A percentile compares a stretch with the other conserved stretches of the same genome.
These are phyloP conservation scores for Cheilosia scutellata DNA, from an alignment of 2,888 invertebrate genomes.

Conservation along the genomic window DNA sequence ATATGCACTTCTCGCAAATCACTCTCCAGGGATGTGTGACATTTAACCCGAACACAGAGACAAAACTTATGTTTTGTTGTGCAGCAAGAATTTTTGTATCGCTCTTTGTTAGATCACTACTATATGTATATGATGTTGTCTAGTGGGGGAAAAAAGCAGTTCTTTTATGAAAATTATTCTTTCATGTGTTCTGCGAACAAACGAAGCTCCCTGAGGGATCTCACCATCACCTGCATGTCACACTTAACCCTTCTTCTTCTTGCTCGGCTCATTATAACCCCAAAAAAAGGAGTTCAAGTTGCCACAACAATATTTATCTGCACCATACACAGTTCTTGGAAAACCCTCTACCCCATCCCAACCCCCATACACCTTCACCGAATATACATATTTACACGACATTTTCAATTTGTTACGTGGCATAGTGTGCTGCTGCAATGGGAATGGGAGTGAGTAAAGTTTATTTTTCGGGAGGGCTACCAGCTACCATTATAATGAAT, in stretches of 20 bases:
- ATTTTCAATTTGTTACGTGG: conserved; percentile 56
- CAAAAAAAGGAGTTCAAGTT: background rate
- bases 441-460: conserved; percentile 13
- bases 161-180: conserved; percentile 31
- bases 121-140: background rate
- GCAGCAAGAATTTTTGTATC: conserved; percentile 21
- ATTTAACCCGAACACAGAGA: conserved; percentile 40
- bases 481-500: conserved; percentile 38
- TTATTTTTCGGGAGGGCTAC: conserved; percentile 34
- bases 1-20: conserved; percentile 37
- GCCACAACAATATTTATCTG: background rate
- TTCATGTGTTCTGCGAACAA: background rate
- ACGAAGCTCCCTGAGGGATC: conserved; percentile 15
- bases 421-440: conserved; percentile 8
- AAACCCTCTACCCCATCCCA: background rate
- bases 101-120: conserved; percentile 10
- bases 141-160: background rate
- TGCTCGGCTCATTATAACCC: conserved; percentile 27
- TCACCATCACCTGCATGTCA: conserved; percentile 3
- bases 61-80: conserved; percentile 32
- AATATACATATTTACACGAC: conserved; percentile 51
- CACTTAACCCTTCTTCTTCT: conserved; percentile 41
- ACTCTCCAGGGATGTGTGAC: conserved; percentile 37
- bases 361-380: background rate
- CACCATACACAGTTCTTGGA: conserved; percentile 18